Percentiles rank a stretch among this genome's conserved stretches.
Evolutionary conservation across 2,113 vertebrate species (phyloP).

Genomic region (Turnix velox): DNA sequence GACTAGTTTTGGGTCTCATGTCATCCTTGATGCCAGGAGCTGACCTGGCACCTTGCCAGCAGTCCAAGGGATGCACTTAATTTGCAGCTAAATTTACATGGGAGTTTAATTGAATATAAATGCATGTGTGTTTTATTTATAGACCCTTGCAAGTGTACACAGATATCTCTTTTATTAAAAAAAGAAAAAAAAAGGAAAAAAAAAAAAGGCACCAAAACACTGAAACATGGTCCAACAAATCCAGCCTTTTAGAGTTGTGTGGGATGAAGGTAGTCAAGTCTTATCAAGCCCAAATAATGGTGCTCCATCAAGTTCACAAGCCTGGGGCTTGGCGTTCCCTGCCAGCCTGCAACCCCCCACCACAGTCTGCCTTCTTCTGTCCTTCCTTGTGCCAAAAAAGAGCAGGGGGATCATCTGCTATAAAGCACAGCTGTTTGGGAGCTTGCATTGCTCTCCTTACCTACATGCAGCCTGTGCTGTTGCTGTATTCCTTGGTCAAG

Average conservation of each 20-base stretch:
- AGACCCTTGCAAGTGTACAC: slow-evolving; percentile 22
- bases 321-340: background rate
- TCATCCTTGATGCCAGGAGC: background rate
- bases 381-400: background rate
- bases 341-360: background rate
- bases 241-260: background rate
- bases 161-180: background rate
- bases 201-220: background rate
- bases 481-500: background rate
- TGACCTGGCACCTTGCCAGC: slow-evolving; percentile 4
- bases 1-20: background rate
- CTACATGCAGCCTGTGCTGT: background rate
- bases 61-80: slow-evolving; percentile 26
- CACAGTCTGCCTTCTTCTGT: rapidly evolving
- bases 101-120: slow-evolving; percentile 63
- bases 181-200: background rate
- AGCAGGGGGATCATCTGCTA: background rate
- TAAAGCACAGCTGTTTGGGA: rapidly evolving
- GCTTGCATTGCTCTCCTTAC: background rate
- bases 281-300: too few species aligned
- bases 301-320: background rate
- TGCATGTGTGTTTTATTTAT: slow-evolving; percentile 48
- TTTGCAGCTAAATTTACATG: slow-evolving; percentile 64
- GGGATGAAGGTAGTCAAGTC: background rate
- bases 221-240: background rate